Base-by-base conservation (phyloP, 2,888 invertebrate genomes). In the Apamea sordens region DNA sequence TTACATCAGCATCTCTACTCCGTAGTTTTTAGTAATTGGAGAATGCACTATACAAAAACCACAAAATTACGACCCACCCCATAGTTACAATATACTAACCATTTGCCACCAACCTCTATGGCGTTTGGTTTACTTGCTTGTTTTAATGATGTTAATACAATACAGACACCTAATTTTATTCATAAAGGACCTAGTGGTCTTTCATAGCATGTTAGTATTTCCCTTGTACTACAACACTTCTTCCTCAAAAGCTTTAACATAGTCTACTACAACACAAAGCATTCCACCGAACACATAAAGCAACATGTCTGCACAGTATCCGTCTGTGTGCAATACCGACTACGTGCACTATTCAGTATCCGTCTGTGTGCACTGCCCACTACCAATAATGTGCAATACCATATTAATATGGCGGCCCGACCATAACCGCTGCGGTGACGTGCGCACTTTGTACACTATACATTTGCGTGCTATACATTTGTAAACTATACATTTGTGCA, bases 301-400 rank as follows among this genome's bases (percentile, higher is more conserved):
- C 24, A 70, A 68, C 32, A 71, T 53, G 59, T 79, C 32, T 63
- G 15, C 56, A 53, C 70, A 76, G 32, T 81, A 76, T 80, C 44
- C 69, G 61, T 47, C 18, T 53, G 81, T 71, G 61, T 69, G 67
- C 61, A 44, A 41, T n/a, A 63, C 36, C 18, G 15, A 56, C 36
- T 78, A 67, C 77, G 70, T 82, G 73, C 63, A 86, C 78, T 88
- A 83, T 72, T 68, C 80, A 79, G 69, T 69, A 79, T 56, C 80
- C 79, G 73, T 61, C 32, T 50, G 68, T 72, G 68, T 63, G 61
- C 67, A 50, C 24, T 53, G 50, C 24, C 28, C 15, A 32, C 56
- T 82, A 71, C 75, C 81, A 77, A 79, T 84, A 84, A 82, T 77
- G 75, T 82, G 73, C 69, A 86, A 82, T 88, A 83, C 77, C 63